Percentiles rank a stretch among this genome's conserved stretches.
Conservation (phyloP, 2,888 invertebrate species). For the Acrocyrtus sp. region DNA sequence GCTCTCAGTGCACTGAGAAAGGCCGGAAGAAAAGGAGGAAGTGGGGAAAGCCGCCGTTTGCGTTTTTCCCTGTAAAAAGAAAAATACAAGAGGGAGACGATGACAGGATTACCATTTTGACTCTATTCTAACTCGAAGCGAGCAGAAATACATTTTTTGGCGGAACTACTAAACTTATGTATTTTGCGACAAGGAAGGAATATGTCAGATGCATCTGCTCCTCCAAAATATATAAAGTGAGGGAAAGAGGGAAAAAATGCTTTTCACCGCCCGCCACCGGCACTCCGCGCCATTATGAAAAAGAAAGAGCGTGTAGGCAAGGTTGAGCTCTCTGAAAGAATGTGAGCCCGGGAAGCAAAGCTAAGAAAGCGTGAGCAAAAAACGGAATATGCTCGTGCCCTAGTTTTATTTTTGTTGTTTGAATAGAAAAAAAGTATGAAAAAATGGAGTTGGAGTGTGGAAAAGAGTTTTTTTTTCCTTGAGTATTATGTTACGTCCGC, state of each 20-base stretch:
- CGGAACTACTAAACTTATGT: constrained; percentile 25
- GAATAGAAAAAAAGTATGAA: constrained; percentile 6
- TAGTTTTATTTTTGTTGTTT: constrained; percentile 23
- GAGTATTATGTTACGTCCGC: too few species aligned
- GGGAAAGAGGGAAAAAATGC: too few species aligned
- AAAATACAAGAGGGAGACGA: constrained; percentile 12
- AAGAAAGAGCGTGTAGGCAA: background rate
- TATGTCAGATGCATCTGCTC: constrained; percentile 47
- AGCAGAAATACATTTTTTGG: constrained; percentile 14
- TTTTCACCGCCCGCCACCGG: constrained; percentile 1
- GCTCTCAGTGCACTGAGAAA: constrained; percentile 17
- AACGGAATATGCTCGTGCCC: constrained; percentile 23
- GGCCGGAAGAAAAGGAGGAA: constrained; percentile 24
- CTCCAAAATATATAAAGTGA: too few species aligned
- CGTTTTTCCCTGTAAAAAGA: constrained; percentile 11
- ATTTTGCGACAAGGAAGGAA: constrained; percentile 43
- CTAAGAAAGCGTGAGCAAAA: background rate
- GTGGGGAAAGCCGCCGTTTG: constrained; percentile 5
- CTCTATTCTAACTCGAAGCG: constrained; percentile 39
- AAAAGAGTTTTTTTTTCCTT: constrained; percentile 20
- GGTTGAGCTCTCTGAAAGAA: constrained; percentile 5
- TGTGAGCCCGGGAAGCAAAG: background rate
- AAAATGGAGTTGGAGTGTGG: constrained; percentile 34
- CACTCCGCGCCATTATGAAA: background rate
- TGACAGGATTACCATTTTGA: constrained; percentile 50